These are phyloP conservation scores for Chamaea fasciata DNA, from an alignment of 2,113 vertebrate species.

Conservation along the genomic window DNA sequence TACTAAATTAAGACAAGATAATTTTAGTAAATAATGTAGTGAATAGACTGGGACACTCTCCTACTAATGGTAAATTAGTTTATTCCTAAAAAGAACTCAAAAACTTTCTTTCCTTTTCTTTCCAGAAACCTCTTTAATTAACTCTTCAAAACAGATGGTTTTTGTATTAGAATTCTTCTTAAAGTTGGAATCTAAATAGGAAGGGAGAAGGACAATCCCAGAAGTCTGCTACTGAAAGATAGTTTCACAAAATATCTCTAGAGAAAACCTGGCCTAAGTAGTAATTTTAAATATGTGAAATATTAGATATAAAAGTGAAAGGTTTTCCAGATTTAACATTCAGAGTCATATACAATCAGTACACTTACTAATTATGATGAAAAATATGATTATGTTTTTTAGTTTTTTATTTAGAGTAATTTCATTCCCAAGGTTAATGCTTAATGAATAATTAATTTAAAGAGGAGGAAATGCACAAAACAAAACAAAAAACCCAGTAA, in stretches of 20 bases:
- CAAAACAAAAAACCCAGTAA: neutral
- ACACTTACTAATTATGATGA: constrained; percentile 39
- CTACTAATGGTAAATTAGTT: neutral
- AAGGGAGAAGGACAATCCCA: neutral
- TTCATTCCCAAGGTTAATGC: neutral
- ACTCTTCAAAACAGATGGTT: neutral
- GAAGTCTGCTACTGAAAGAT: neutral
- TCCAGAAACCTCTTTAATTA: neutral
- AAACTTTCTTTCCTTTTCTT: fast-evolving
- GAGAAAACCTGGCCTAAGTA: neutral
- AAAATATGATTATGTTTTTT: constrained; percentile 41
- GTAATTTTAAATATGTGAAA: neutral
- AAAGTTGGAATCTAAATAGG: neutral
- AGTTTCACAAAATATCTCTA: neutral
- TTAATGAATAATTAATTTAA: constrained; percentile 52
- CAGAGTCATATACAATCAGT: constrained; percentile 20
- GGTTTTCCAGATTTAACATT: neutral
- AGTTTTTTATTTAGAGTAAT: constrained; percentile 36
- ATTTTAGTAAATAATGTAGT: neutral
- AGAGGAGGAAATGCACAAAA: neutral
- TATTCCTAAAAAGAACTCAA: neutral
- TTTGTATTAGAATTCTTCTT: neutral
- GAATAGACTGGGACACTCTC: neutral
- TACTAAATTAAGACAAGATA: neutral
- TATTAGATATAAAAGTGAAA: neutral